phyloP scores from a whole-genome alignment of 2,797 vertebrate species.

The Lacerta viridis region DNA sequence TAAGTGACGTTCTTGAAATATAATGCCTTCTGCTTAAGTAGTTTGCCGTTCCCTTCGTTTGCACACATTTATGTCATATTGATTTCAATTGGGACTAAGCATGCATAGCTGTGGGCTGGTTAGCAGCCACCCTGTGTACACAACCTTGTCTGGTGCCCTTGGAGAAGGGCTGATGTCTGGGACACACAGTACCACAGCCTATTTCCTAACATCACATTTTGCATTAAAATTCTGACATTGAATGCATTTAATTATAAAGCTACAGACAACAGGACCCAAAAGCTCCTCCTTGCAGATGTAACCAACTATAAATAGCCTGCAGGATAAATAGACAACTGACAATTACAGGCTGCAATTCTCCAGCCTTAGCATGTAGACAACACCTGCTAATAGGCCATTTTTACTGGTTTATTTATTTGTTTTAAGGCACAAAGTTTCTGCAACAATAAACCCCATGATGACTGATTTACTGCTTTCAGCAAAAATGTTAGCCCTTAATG shows the following conservation, averaged over 20 bases:
- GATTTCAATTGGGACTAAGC: neutral
- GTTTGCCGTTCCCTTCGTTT: neutral
- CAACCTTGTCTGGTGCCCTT: neutral
- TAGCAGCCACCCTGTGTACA: neutral
- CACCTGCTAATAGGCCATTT: conserved; percentile 61
- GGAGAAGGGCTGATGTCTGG: neutral
- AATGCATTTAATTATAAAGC: conserved; percentile 54
- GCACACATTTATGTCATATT: neutral
- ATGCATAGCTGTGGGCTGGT: conserved; percentile 9
- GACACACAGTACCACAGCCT: conserved; percentile 18
- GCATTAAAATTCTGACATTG: conserved; percentile 51
- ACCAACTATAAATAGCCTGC: conserved; percentile 60
- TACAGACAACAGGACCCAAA: neutral
- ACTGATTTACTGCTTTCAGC: conserved; percentile 43
- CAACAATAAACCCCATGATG: conserved; percentile 36
- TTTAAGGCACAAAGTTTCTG: conserved; percentile 66
- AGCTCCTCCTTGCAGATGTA: conserved; percentile 40
- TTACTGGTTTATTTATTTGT: conserved; percentile 59
- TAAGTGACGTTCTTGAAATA: neutral
- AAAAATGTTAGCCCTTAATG: conserved; percentile 50
- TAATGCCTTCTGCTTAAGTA: neutral
- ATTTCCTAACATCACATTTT: conserved; percentile 33
- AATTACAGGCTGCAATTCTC: conserved; percentile 40
- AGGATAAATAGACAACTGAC: conserved; percentile 61
- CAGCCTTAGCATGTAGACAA: conserved; percentile 39